A percentile compares a stretch with the other conserved stretches of the same genome.
Conservation (phyloP, 2,888 invertebrate species). For the Thereva unica region DNA sequence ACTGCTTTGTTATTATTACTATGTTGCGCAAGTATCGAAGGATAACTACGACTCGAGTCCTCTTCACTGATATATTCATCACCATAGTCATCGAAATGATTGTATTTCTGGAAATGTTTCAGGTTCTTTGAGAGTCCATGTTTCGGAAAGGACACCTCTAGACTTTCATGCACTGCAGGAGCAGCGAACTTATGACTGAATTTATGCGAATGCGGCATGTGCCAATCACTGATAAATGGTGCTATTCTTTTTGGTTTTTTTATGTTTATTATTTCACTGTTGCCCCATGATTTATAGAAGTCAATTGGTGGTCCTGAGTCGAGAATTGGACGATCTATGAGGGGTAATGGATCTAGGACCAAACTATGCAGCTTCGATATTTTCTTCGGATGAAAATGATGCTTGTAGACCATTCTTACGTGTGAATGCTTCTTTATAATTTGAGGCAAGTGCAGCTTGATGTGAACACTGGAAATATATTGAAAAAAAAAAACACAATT, state of each 20-base stretch:
- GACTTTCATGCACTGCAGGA: background rate
- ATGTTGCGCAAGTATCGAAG: no score
- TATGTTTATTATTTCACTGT: constrained; percentile 15
- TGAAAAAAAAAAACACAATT: constrained; percentile 12
- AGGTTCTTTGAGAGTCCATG: background rate
- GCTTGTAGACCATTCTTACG: constrained; percentile 31
- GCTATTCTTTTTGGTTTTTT: constrained; percentile 20
- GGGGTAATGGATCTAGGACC: constrained; percentile 9
- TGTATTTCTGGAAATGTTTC: constrained; percentile 11
- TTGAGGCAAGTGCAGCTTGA: constrained; percentile 37
- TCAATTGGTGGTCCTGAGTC: background rate
- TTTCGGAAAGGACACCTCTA: constrained; percentile 7
- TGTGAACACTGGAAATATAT: constrained; percentile 36
- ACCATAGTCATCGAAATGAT: constrained; percentile 18
- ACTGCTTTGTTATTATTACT: no score
- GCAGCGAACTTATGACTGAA: no score
- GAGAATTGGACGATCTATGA: constrained; percentile 3
- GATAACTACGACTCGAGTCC: background rate
- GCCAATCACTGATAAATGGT: constrained; percentile 9
- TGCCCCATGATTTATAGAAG: constrained; percentile 9
- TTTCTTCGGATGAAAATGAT: constrained; percentile 37
- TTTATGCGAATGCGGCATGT: background rate
- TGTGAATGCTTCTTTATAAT: constrained; percentile 37
- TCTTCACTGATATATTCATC: constrained; percentile 5
- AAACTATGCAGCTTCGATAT: constrained; percentile 16